A percentile compares a stretch with the other conserved stretches of the same genome.
Conservation (phyloP, 2,888 invertebrate species). For the Griposia aprilina region DNA sequence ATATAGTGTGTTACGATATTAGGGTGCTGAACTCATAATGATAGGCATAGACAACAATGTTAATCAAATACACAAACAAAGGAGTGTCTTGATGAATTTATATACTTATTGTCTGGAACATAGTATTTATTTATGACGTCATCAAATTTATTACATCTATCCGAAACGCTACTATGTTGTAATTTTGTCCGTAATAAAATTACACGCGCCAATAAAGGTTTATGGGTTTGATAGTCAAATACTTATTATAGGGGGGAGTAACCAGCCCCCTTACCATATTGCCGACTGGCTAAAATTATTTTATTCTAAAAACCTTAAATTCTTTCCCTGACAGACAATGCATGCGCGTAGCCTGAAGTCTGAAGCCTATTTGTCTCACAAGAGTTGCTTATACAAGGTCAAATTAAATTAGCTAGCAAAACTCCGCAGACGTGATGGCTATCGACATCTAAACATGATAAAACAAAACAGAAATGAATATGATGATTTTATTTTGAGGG, state of each 20-base stretch:
- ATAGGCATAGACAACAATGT: not conserved
- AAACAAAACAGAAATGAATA: no score
- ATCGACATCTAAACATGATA: no score
- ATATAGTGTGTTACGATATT: no score
- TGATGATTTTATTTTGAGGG: no score
- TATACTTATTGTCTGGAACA: not conserved
- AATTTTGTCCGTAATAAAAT: constrained; percentile 3
- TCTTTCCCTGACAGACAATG: no score
- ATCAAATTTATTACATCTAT: not conserved
- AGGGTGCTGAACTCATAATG: not conserved
- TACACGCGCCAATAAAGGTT: constrained; percentile 3
- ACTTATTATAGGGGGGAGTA: not conserved
- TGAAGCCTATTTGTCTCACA: not conserved
- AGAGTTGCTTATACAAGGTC: not conserved
- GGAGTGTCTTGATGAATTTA: not conserved
- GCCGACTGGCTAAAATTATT: not conserved
- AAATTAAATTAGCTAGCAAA: no score
- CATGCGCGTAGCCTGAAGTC: not conserved
- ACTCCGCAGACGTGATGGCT: no score
- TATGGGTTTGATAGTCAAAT: not conserved
- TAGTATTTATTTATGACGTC: constrained; percentile 12
- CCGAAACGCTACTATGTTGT: not conserved
- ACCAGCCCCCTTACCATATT: not conserved
- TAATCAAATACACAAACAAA: not conserved
- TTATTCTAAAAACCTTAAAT: not conserved